These are phyloP conservation scores for Neolamprologus hecqui DNA, from an alignment of 2,113 vertebrate genomes.

Conservation along the genomic window DNA sequence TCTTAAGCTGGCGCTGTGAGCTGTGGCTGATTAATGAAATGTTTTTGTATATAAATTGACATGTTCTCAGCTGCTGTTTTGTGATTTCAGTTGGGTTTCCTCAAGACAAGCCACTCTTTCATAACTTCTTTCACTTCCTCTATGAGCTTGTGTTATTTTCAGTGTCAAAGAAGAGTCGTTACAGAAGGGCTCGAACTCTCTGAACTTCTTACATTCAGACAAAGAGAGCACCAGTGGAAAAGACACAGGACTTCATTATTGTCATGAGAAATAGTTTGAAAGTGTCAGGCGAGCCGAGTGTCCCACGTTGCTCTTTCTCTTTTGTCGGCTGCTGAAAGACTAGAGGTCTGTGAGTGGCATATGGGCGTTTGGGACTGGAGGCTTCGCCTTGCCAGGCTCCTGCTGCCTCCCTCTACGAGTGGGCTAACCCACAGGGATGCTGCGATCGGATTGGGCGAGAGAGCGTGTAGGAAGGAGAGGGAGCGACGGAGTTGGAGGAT, in stretches of 20 bases:
- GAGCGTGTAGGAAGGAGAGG: conserved; percentile 14
- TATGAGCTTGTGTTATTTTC: not conserved
- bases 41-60: not conserved
- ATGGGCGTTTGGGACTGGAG: conserved; percentile 3
- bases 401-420: conserved; percentile 24
- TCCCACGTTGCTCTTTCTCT: not conserved
- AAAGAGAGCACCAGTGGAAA: not conserved
- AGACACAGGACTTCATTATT: not conserved
- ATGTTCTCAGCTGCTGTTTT: not conserved
- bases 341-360: not conserved
- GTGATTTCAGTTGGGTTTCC: not conserved
- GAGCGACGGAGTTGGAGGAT: conserved; percentile 31
- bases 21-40: not conserved
- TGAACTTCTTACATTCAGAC: not conserved
- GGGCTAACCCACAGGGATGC: conserved; percentile 26
- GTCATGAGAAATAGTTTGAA: not conserved
- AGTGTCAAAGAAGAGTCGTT: not conserved
- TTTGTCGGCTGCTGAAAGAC: not conserved
- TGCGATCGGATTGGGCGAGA: conserved; percentile 23
- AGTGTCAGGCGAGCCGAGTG: not conserved
- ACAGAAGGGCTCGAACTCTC: not conserved
- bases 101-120: not conserved
- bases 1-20: not conserved
- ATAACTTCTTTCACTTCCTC: not conserved
- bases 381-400: conserved; percentile 3